Percentiles rank a stretch among this genome's conserved stretches.
These are phyloP conservation scores for Rousettus madagascariensis DNA, from an alignment of 2,797 vertebrate species.

Conservation along the genomic window DNA sequence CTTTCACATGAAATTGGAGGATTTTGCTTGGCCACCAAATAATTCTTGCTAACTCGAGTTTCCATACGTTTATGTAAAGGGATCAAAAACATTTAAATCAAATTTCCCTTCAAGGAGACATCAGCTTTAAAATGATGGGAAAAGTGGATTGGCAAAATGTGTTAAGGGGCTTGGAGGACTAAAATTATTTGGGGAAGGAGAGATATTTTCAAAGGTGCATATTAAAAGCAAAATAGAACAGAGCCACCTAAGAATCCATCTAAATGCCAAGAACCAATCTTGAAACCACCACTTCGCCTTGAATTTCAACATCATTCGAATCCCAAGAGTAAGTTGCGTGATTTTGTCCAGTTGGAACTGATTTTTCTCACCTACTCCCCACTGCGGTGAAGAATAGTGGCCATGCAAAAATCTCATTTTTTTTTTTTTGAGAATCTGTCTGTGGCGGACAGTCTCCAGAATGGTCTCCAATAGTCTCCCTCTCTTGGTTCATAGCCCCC, in stretches of 20 bases:
- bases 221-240: conserved; percentile 41
- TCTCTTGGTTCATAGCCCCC: too few species aligned
- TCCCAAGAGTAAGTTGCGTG: neutral
- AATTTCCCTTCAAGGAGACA: conserved; percentile 70
- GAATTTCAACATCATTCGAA: conserved; percentile 29
- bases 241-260: neutral
- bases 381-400: neutral
- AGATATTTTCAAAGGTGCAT: conserved; percentile 43
- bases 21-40: conserved; percentile 13
- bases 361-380: neutral
- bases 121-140: conserved; percentile 41
- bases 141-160: conserved; percentile 46
- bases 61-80: conserved; percentile 56
- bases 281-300: neutral
- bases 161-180: neutral
- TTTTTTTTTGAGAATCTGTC: neutral
- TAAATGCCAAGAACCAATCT: conserved; percentile 33
- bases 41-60: conserved; percentile 43
- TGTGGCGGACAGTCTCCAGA: neutral
- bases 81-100: conserved; percentile 76
- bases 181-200: conserved; percentile 45
- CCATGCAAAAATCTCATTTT: neutral
- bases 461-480: accelerated
- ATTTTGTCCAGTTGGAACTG: neutral
- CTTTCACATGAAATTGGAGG: conserved; percentile 48